A percentile compares a stretch with the other conserved stretches of the same genome.
These are phyloP conservation scores for Aix galericulata DNA, from an alignment of 2,113 vertebrate species.

Conservation along the genomic window DNA sequence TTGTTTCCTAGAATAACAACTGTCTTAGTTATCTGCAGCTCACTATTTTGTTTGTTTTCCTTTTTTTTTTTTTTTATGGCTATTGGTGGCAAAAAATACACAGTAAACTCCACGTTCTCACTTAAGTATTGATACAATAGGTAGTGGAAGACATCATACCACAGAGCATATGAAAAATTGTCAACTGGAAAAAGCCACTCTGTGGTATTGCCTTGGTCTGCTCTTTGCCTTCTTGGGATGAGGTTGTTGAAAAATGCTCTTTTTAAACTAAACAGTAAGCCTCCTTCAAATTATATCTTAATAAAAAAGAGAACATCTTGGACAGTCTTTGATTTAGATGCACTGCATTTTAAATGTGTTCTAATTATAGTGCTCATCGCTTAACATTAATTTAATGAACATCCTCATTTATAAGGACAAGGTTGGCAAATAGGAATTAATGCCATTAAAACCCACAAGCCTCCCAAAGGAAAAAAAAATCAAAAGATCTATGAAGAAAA, in stretches of 20 bases:
- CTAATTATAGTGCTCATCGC: slow-evolving; percentile 66
- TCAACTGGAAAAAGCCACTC: neutral
- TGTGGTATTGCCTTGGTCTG: neutral
- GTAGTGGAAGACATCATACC: neutral
- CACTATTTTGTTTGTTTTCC: neutral
- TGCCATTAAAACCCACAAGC: slow-evolving; percentile 28
- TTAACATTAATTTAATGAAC: slow-evolving; percentile 68
- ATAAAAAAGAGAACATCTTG: slow-evolving; percentile 57
- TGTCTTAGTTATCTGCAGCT: neutral
- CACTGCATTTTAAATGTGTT: slow-evolving; percentile 55
- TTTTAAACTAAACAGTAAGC: slow-evolving; percentile 6
- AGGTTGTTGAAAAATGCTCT: neutral
- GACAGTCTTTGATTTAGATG: slow-evolving; percentile 58
- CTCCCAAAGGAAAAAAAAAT: slow-evolving; percentile 41
- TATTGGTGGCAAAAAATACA: neutral
- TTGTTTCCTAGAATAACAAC: neutral
- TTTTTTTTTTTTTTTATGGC: neutral
- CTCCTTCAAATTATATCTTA: slow-evolving; percentile 49
- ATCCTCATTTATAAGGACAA: slow-evolving; percentile 64
- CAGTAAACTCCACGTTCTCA: neutral
- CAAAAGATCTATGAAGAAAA: slow-evolving; percentile 42
- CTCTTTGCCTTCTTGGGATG: neutral
- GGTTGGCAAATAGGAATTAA: slow-evolving; percentile 66
- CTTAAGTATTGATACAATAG: neutral
- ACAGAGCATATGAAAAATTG: neutral